Conservation (phyloP, 1,140 invertebrate genomes). For the Conopomorpha cramerella region DNA sequence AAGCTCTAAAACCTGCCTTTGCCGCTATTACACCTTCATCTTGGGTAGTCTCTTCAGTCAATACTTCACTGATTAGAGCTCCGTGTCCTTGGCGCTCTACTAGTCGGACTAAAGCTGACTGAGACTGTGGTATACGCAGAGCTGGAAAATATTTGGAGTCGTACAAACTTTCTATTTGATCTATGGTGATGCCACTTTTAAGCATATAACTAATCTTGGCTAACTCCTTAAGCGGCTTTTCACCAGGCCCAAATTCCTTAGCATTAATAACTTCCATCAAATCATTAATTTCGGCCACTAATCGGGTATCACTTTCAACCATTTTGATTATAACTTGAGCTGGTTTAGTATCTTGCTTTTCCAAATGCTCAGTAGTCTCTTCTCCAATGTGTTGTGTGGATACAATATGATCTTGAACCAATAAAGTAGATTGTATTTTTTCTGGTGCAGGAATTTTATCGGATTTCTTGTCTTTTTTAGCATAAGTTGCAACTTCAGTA, state of each 20-base stretch:
- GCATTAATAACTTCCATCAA: conserved; percentile 73
- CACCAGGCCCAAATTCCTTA: conserved; percentile 78
- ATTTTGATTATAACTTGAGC: conserved; percentile 62
- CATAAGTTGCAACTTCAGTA: conserved; percentile 65
- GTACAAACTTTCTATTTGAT: conserved; percentile 78
- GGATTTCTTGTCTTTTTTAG: conserved; percentile 62
- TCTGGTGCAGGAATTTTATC: conserved; percentile 38
- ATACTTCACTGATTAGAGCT: conserved; percentile 76
- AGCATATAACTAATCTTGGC: conserved; percentile 80
- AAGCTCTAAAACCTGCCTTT: conserved; percentile 80
- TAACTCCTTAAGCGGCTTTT: conserved; percentile 76
- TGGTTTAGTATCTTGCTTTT: no score
- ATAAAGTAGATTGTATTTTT: conserved; percentile 55
- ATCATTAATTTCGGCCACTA: conserved; percentile 74
- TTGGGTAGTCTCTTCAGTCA: conserved; percentile 74
- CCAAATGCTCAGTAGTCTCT: conserved; percentile 61
- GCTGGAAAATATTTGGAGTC: conserved; percentile 79
- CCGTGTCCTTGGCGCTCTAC: conserved; percentile 81
- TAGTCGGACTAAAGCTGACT: conserved; percentile 79
- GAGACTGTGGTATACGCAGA: conserved; percentile 74
- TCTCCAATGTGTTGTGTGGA: conserved; percentile 63
- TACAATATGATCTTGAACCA: conserved; percentile 62
- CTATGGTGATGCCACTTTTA: conserved; percentile 72
- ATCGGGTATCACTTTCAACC: conserved; percentile 62
- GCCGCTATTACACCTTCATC: conserved; percentile 75